Conservation (phyloP, 2,797 vertebrate genomes). For the Chaenodraco wilsoni region DNA sequence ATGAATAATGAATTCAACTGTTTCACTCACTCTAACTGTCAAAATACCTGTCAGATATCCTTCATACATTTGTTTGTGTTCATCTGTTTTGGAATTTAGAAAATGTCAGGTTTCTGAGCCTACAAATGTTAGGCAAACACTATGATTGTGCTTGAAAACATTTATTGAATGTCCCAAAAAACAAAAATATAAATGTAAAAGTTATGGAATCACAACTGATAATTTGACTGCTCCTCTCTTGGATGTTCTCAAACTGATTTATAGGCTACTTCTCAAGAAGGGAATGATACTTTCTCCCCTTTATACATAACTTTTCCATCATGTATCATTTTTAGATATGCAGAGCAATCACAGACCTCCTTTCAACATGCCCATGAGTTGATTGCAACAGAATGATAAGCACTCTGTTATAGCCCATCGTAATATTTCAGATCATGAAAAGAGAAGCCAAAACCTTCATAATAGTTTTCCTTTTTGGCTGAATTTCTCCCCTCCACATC, state of each 20-base stretch:
- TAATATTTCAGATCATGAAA: constrained; percentile 10
- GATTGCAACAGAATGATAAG: constrained; percentile 5
- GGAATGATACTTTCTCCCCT: neutral
- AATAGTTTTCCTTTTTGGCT: neutral
- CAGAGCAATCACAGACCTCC: constrained; percentile 4
- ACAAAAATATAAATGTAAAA: constrained; percentile 5
- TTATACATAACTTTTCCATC: constrained; percentile 6
- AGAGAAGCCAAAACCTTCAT: neutral
- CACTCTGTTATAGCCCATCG: neutral
- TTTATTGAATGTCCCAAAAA: constrained; percentile 9
- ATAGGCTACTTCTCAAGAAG: neutral
- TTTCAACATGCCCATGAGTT: neutral
- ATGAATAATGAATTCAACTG: constrained; percentile 15
- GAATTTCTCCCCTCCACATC: neutral
- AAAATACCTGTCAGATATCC: neutral
- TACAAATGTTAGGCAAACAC: neutral
- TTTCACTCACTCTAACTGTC: neutral
- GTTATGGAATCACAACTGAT: neutral
- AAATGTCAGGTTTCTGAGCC: neutral
- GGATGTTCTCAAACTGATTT: constrained; percentile 11
- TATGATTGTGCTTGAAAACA: neutral
- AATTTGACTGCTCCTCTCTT: neutral
- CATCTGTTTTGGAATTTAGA: neutral
- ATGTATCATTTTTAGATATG: constrained; percentile 16
- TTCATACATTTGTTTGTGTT: neutral